These are phyloP conservation scores for Mesochorus sp. DNA, from an alignment of 2,888 invertebrate genomes.

Conservation along the genomic window DNA sequence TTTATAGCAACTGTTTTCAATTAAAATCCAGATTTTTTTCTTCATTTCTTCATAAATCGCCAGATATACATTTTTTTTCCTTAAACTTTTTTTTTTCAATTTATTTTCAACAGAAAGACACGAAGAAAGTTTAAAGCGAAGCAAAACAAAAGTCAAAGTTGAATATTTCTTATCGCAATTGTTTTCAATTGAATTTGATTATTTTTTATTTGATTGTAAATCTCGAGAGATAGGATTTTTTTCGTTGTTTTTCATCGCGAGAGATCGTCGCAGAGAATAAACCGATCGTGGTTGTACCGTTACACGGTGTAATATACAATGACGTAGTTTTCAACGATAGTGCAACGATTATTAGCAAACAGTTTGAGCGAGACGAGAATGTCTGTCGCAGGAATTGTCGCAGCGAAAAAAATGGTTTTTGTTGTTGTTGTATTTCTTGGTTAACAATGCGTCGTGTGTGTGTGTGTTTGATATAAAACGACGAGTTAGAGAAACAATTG, in stretches of 20 bases:
- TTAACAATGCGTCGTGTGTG: constrained; percentile 36
- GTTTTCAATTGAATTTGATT: neutral
- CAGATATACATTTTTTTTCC: too few relatives aligned
- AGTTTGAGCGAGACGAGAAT: neutral
- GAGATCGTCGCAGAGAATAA: neutral
- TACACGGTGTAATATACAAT: constrained; percentile 34
- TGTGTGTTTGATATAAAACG: too few relatives aligned
- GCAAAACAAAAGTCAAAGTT: neutral
- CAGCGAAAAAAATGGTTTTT: neutral
- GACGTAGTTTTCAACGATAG: constrained; percentile 25
- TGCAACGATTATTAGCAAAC: constrained; percentile 45
- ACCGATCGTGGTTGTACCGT: constrained; percentile 9
- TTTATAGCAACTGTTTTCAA: neutral
- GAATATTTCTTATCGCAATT: neutral
- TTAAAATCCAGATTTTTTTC: too few relatives aligned
- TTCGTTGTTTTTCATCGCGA: neutral
- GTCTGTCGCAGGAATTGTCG: neutral
- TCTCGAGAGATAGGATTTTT: neutral
- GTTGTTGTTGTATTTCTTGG: neutral
- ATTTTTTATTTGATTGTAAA: neutral
- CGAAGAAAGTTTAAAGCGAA: neutral
- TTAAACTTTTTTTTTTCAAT: too few relatives aligned
- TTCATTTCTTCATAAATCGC: too few relatives aligned
- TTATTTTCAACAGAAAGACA: too few relatives aligned
- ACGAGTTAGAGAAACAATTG: constrained; percentile 42